These are phyloP conservation scores for Hyphantria cunea DNA, from an alignment of 1,140 invertebrate species.

Conservation along the genomic window DNA sequence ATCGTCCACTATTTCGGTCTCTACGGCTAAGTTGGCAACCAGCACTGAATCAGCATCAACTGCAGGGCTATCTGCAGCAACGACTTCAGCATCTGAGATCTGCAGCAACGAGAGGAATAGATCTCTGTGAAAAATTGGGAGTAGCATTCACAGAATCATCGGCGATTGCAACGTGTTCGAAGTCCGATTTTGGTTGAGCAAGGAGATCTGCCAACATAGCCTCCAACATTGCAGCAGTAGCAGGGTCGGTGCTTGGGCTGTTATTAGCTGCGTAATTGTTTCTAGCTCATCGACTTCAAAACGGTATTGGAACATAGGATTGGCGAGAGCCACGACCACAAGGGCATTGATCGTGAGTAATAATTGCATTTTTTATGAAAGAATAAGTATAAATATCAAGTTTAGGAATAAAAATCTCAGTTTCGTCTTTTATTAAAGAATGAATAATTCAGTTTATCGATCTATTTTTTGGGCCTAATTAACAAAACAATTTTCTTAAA, in stretches of 20 bases:
- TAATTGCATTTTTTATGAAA: conserved; percentile 57
- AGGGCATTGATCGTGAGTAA: conserved; percentile 52
- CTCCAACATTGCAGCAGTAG: conserved; percentile 39
- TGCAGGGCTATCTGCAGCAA: too few relatives aligned
- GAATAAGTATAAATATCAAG: too few relatives aligned
- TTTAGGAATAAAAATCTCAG: too few relatives aligned
- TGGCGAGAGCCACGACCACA: conserved; percentile 50
- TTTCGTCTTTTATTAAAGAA: too few relatives aligned
- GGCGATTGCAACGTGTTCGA: conserved; percentile 17
- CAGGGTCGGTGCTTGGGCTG: conserved; percentile 53
- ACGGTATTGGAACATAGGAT: conserved; percentile 27
- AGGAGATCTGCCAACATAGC: conserved; percentile 36
- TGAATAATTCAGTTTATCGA: too few relatives aligned
- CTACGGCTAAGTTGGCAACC: neutral
- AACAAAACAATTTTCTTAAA: too few relatives aligned
- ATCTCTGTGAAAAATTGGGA: neutral
- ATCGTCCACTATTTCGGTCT: neutral
- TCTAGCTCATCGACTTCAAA: conserved; percentile 38
- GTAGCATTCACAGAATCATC: conserved; percentile 4
- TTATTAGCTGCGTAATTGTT: conserved; percentile 54
- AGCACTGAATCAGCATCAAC: neutral
- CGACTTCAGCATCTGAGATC: conserved; percentile 2
- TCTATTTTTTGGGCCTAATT: too few relatives aligned
- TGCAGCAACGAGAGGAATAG: conserved; percentile 5
- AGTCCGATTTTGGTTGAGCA: neutral